phyloP scores from a whole-genome alignment of 37 sponge, comb jelly and placozoan genomes.

The Crambe crambe region DNA sequence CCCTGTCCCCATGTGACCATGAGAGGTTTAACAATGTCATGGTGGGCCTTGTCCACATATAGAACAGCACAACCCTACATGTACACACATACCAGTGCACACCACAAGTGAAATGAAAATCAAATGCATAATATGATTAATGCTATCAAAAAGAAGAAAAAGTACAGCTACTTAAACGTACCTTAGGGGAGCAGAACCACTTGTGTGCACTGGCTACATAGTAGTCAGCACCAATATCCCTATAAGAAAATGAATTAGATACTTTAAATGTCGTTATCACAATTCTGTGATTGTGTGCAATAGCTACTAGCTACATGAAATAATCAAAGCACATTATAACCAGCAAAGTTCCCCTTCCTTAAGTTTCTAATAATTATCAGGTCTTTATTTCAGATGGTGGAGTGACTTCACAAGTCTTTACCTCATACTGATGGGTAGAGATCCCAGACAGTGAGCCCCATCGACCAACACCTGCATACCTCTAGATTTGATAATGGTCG shows the following conservation, averaged over 20 bases:
- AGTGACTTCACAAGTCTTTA: too few relatives aligned
- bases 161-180: conserved; percentile 7
- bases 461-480: conserved; percentile 87
- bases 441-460: conserved; percentile 92
- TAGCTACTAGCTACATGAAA: too few relatives aligned
- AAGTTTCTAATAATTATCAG: too few relatives aligned
- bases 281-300: too few relatives aligned
- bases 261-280: too few relatives aligned
- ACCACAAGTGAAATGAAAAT: neutral
- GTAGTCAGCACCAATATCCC: conserved; percentile 80
- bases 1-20: conserved; percentile 81
- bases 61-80: conserved; percentile 80
- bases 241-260: neutral
- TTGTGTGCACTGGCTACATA: conserved; percentile 86
- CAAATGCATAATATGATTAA: neutral
- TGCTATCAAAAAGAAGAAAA: neutral
- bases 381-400: too few relatives aligned
- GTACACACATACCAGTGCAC: neutral
- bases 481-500: neutral
- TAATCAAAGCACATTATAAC: too few relatives aligned
- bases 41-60: conserved; percentile 62
- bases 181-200: conserved; percentile 88
- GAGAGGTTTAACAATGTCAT: conserved; percentile 55
- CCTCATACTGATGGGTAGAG: conserved; percentile 74
- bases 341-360: too few relatives aligned